Conservation (phyloP, 2,888 invertebrate species). For the Pandemis cinnamomeana region DNA sequence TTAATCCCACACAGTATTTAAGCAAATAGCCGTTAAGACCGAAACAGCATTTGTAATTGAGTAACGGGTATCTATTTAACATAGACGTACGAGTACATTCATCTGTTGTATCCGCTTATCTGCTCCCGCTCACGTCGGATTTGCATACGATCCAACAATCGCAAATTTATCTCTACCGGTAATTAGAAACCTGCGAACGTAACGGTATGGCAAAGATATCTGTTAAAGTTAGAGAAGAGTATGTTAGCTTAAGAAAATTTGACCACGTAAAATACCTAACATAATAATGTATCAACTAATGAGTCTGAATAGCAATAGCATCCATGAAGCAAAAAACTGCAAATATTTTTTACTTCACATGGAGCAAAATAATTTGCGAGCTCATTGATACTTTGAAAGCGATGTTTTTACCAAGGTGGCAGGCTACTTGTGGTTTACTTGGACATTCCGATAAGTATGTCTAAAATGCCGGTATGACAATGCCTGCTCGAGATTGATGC, state of each 20-base stretch:
- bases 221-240: neutral
- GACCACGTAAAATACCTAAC: neutral
- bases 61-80: conserved; percentile 37
- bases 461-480: conserved; percentile 72
- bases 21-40: conserved; percentile 30
- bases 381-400: neutral
- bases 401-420: conserved; percentile 7
- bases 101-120: conserved; percentile 60
- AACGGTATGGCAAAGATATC: conserved; percentile 66
- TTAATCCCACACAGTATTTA: conserved; percentile 19
- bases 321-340: neutral
- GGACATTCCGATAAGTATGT: conserved; percentile 52
- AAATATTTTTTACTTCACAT: neutral
- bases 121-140: conserved; percentile 66
- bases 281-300: neutral
- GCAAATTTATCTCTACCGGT: conserved; percentile 70
- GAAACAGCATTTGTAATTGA: conserved; percentile 33
- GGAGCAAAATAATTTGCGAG: neutral
- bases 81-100: conserved; percentile 43
- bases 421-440: conserved; percentile 39
- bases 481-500: conserved; percentile 75
- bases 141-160: conserved; percentile 78
- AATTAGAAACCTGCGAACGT: conserved; percentile 77
- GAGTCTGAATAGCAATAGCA: neutral
- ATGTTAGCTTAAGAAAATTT: neutral